phyloP scores from a whole-genome alignment of 1,140 invertebrate species.

The Drosophila lacteicornis region DNA sequence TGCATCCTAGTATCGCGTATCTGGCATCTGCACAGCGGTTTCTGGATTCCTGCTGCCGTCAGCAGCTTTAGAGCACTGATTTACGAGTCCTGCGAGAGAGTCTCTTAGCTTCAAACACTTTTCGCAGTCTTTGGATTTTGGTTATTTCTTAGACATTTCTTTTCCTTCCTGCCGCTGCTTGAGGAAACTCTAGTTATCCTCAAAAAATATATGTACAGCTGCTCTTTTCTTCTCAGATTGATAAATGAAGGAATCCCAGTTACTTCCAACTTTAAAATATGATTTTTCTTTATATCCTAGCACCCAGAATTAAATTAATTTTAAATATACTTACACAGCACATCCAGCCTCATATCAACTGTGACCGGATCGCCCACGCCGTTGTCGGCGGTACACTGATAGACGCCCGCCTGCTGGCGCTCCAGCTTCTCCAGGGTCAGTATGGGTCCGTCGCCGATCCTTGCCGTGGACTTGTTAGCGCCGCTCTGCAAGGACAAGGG shows the following conservation, averaged over 20 bases:
- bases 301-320: background rate
- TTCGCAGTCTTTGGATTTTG: background rate
- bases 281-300: no score
- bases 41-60: conserved; percentile 27
- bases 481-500: conserved; percentile 67
- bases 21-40: conserved; percentile 23
- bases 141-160: background rate
- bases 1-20: conserved; percentile 27
- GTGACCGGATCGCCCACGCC: conserved; percentile 88
- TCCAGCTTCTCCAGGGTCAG: conserved; percentile 88
- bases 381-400: conserved; percentile 89
- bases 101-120: conserved; percentile 14
- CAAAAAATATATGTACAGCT: background rate
- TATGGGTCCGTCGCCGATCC: conserved; percentile 87
- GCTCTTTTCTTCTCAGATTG: background rate
- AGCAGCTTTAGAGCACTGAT: conserved; percentile 30
- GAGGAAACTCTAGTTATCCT: background rate
- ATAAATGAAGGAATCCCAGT: background rate
- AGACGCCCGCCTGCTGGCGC: conserved; percentile 88
- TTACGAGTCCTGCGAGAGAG: conserved; percentile 21
- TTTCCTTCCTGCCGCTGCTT: background rate
- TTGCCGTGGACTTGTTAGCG: conserved; percentile 76
- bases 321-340: conserved; percentile 86
- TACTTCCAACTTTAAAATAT: background rate
- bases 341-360: conserved; percentile 88